These are phyloP conservation scores for Tangara arthus DNA, from an alignment of 2,797 vertebrate genomes.

Conservation along the genomic window DNA sequence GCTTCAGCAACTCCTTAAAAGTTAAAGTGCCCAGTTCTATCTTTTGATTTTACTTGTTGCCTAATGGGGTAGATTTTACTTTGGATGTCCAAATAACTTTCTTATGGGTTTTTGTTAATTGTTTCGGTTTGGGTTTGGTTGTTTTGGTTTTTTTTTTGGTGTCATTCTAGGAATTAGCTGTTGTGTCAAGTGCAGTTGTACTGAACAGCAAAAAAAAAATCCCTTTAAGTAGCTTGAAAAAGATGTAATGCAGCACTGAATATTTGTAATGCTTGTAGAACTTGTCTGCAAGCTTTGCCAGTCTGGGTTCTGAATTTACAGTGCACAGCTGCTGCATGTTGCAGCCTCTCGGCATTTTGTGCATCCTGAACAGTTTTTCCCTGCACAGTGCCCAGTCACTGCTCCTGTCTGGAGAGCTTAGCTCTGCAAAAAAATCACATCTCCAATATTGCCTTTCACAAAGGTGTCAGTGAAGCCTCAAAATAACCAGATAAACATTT, in stretches of 20 bases:
- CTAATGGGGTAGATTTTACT: not conserved
- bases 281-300: not conserved
- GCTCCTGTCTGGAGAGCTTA: not conserved
- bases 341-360: not conserved
- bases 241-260: not conserved
- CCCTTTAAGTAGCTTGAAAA: not conserved
- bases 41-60: not conserved
- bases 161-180: not conserved
- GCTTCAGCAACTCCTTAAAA: not conserved
- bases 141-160: not conserved
- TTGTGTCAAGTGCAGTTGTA: not conserved
- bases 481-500: not conserved
- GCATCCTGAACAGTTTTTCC: not conserved
- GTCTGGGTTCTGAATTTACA: not conserved
- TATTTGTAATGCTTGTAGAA: not conserved
- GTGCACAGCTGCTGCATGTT: not conserved
- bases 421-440: not conserved
- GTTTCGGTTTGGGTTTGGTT: not conserved
- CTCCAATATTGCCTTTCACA: not conserved
- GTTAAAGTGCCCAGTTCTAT: not conserved
- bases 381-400: not conserved
- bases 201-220: not conserved
- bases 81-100: not conserved
- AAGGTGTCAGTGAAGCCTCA: not conserved
- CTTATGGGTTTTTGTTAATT: accelerated